Percentiles rank a stretch among this genome's conserved stretches.
Conservation (phyloP, 2,797 vertebrate species). For the Paratrypauchen microcephalus region DNA sequence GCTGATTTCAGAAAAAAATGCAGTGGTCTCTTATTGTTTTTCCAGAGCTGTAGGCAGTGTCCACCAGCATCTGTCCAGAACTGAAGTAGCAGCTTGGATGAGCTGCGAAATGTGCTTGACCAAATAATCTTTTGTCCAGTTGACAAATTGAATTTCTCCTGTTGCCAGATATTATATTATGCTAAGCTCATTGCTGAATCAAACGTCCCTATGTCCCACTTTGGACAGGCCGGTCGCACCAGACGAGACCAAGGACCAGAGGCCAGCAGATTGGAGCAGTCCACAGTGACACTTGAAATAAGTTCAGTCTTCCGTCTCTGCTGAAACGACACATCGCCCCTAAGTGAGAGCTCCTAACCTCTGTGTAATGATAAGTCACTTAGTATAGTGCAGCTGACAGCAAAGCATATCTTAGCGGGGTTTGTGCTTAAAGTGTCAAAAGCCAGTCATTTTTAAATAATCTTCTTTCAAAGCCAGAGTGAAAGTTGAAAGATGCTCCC, state of each 20-base stretch:
- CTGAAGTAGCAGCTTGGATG: no score
- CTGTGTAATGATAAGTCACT: constrained; percentile 52
- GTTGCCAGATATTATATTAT: no score
- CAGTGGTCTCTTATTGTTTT: no score
- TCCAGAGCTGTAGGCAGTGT: no score
- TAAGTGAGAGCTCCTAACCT: constrained; percentile 49
- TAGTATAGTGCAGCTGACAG: constrained; percentile 39
- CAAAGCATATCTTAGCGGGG: constrained; percentile 36
- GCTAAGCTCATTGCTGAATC: background rate
- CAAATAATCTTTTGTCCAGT: no score
- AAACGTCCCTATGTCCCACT: background rate
- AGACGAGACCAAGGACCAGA: constrained; percentile 36
- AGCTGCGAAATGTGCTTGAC: no score
- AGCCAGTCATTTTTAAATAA: constrained; percentile 14
- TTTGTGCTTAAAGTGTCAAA: constrained; percentile 44
- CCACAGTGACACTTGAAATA: constrained; percentile 46
- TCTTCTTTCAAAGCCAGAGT: constrained; percentile 33
- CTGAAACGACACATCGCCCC: constrained; percentile 40
- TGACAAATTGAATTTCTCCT: no score
- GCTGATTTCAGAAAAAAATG: no score
- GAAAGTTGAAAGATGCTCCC: constrained; percentile 30
- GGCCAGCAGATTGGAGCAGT: constrained; percentile 51
- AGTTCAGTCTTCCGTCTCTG: constrained; percentile 59
- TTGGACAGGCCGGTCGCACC: background rate
- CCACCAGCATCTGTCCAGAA: no score